Evolutionary conservation across 2,888 invertebrate species (phyloP).

Genomic region (Priocnemis perturbator): DNA sequence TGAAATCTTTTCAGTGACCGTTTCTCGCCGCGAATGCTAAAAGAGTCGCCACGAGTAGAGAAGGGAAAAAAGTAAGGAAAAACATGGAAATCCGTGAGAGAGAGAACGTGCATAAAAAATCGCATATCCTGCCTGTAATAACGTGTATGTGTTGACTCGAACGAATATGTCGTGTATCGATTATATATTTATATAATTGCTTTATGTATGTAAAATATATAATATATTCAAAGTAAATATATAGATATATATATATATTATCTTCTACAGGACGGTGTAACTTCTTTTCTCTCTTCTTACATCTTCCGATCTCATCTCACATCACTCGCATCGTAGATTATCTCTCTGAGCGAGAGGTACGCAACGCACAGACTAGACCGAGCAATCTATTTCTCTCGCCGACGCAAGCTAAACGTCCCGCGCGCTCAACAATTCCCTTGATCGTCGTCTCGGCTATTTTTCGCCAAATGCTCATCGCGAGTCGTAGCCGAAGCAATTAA

Average conservation of each 20-base stretch:
- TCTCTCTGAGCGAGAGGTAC: conserved; percentile 13
- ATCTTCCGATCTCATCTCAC: background rate
- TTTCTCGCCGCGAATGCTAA: conserved; percentile 42
- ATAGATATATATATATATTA: conserved; percentile 48
- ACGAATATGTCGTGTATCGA: conserved; percentile 59
- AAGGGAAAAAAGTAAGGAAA: conserved; percentile 35
- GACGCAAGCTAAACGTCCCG: background rate
- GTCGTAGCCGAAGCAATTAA: too few relatives aligned
- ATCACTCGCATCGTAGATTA: background rate
- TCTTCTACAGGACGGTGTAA: conserved; percentile 57
- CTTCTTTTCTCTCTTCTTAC: conserved; percentile 36
- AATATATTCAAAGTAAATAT: conserved; percentile 60
- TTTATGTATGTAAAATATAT: conserved; percentile 57
- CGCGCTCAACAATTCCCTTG: too few relatives aligned
- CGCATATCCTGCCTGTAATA: conserved; percentile 61
- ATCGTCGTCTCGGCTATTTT: too few relatives aligned
- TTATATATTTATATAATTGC: conserved; percentile 60
- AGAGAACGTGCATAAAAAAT: conserved; percentile 51
- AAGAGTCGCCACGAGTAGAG: conserved; percentile 14
- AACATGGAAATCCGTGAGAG: conserved; percentile 40
- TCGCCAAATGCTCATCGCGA: too few relatives aligned
- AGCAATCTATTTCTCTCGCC: conserved; percentile 51
- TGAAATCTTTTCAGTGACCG: conserved; percentile 56
- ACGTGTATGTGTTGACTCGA: conserved; percentile 57
- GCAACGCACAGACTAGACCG: background rate